Evolutionary conservation across 2,888 invertebrate genomes (phyloP).

Genomic region (Seira sanloemensis): DNA sequence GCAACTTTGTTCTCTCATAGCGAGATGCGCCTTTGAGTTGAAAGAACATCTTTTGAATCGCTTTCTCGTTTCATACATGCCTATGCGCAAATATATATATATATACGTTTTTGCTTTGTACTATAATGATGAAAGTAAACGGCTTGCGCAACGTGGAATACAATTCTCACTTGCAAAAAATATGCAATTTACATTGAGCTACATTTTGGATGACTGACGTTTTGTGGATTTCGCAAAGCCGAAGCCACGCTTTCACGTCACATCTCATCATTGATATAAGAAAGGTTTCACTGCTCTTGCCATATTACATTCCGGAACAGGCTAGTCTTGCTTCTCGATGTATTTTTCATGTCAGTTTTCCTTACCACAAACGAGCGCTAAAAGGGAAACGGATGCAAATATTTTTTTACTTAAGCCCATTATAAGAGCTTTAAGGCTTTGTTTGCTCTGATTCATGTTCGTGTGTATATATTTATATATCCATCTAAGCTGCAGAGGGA

Average conservation of each 20-base stretch:
- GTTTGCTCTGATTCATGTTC: too few relatives aligned
- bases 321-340: neutral
- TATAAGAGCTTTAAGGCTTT: neutral
- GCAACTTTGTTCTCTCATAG: too few relatives aligned
- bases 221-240: neutral
- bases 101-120: too few relatives aligned
- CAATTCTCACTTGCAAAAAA: too few relatives aligned
- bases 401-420: neutral
- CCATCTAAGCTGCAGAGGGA: neutral
- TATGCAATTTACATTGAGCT: too few relatives aligned
- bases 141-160: too few relatives aligned
- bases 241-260: conserved; percentile 36
- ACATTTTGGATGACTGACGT: neutral
- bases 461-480: neutral
- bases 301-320: conserved; percentile 1
- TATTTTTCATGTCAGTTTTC: neutral
- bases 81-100: too few relatives aligned
- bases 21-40: too few relatives aligned
- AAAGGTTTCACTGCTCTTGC: conserved; percentile 29
- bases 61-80: too few relatives aligned
- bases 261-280: conserved; percentile 42
- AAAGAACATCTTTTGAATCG: too few relatives aligned
- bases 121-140: too few relatives aligned
- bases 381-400: neutral
- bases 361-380: neutral